phyloP scores from a whole-genome alignment of 2,797 vertebrate species.

The Gymnodraco acuticeps region DNA sequence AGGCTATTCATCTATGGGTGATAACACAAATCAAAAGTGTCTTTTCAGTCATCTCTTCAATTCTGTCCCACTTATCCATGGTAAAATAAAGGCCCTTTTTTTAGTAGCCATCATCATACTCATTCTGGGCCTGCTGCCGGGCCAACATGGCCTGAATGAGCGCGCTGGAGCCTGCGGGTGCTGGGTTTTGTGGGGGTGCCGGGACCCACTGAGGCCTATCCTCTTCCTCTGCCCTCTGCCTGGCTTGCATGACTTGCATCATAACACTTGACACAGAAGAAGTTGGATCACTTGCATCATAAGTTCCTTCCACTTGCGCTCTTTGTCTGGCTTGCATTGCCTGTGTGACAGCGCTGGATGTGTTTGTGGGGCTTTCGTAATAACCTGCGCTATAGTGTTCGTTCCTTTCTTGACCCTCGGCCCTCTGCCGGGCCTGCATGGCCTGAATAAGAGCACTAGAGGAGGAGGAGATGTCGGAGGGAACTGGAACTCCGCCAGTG shows the following conservation, averaged over 20 bases:
- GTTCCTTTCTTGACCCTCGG: slow-evolving; percentile 21
- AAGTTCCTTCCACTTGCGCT: slow-evolving; percentile 24
- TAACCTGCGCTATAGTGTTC: slow-evolving; percentile 19
- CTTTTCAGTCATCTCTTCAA: slow-evolving; percentile 14
- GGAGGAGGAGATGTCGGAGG: slow-evolving; percentile 54
- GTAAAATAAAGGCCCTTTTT: slow-evolving; percentile 2
- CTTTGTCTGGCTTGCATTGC: slow-evolving; percentile 58
- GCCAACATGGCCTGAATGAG: slow-evolving; percentile 85
- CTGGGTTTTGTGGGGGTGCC: slow-evolving; percentile 29
- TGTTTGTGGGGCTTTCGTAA: slow-evolving; percentile 22
- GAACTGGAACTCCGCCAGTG: slow-evolving; percentile 37
- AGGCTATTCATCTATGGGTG: neutral
- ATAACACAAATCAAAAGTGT: neutral
- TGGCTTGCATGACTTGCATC: slow-evolving; percentile 75
- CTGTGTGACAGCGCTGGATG: slow-evolving; percentile 29
- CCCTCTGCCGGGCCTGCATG: slow-evolving; percentile 46
- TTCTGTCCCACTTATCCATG: neutral
- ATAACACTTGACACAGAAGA: slow-evolving; percentile 50
- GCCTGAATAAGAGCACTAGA: slow-evolving; percentile 32
- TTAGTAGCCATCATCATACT: slow-evolving; percentile 82
- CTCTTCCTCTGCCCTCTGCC: slow-evolving; percentile 64
- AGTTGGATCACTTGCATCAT: neutral
- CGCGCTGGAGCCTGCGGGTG: slow-evolving; percentile 67
- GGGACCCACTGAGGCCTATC: slow-evolving; percentile 38
- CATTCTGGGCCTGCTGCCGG: slow-evolving; percentile 79